Conservation (phyloP, 2,113 vertebrate species). For the Osmerus mordax region DNA sequence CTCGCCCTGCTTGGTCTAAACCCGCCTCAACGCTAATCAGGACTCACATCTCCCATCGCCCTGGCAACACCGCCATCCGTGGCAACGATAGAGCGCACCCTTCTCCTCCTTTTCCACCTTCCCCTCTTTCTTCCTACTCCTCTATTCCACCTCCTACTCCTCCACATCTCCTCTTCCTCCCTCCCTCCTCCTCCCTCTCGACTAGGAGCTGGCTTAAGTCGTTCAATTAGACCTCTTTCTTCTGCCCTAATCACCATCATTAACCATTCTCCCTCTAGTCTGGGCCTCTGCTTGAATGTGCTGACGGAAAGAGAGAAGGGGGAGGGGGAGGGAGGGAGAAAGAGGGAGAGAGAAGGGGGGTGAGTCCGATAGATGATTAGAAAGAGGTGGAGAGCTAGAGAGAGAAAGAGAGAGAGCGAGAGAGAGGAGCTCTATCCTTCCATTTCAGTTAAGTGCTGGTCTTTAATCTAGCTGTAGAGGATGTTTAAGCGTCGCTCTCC, state of each 20-base stretch:
- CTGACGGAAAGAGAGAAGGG: slow-evolving; percentile 18
- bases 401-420: too few species aligned
- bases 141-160: not conserved
- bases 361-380: too few species aligned
- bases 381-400: too few species aligned
- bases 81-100: not conserved
- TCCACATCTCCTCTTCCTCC: slow-evolving; percentile 19
- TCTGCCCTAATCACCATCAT: slow-evolving; percentile 38
- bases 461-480: slow-evolving; percentile 45
- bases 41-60: slow-evolving; percentile 65
- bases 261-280: slow-evolving; percentile 38
- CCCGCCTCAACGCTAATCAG: slow-evolving; percentile 69
- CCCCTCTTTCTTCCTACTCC: slow-evolving; percentile 4
- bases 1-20: slow-evolving; percentile 24
- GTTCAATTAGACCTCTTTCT: slow-evolving; percentile 19
- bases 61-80: slow-evolving; percentile 59
- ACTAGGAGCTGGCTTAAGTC: not conserved
- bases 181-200: slow-evolving; percentile 4
- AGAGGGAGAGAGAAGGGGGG: not conserved
- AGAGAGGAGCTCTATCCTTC: not conserved
- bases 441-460: slow-evolving; percentile 20
- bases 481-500: slow-evolving; percentile 25
- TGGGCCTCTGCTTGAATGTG: slow-evolving; percentile 52
- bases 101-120: slow-evolving; percentile 6
- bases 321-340: not conserved